A percentile compares a stretch with the other conserved stretches of the same genome.
Evolutionary conservation across 2,113 vertebrate species (phyloP).

Genomic region (Atrichornis clamosus): DNA sequence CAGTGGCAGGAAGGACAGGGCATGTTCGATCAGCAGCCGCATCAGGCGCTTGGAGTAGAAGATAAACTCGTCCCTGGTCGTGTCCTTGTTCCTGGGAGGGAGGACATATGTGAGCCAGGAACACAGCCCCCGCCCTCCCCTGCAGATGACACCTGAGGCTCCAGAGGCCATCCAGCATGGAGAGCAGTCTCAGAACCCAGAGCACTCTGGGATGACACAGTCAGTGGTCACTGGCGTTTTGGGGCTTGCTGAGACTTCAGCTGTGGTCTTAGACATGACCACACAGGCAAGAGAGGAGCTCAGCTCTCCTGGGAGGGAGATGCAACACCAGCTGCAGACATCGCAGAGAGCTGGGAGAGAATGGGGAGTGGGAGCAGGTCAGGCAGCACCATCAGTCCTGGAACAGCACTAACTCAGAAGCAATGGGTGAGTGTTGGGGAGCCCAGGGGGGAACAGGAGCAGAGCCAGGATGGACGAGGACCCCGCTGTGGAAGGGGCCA

Average conservation of each 20-base stretch:
- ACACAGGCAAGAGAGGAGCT: rapidly evolving
- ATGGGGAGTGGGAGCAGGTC: rapidly evolving
- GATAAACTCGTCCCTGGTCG: conserved; percentile 88
- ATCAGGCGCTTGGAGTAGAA: conserved; percentile 94
- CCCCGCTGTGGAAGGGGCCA: neutral
- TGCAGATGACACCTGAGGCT: rapidly evolving
- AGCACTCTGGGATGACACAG: neutral
- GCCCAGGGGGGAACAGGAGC: rapidly evolving
- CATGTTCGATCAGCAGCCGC: conserved; percentile 88
- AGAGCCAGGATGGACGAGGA: rapidly evolving
- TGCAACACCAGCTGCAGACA: neutral
- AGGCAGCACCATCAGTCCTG: rapidly evolving
- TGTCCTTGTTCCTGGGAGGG: conserved; percentile 85
- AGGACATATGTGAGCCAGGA: rapidly evolving
- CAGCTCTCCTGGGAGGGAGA: neutral
- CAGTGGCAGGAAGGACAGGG: conserved; percentile 87
- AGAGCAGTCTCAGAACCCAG: neutral
- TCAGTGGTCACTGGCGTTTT: neutral
- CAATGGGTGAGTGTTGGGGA: neutral
- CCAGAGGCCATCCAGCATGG: neutral
- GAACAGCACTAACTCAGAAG: neutral
- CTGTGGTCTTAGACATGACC: neutral
- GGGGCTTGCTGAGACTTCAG: neutral
- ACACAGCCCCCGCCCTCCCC: neutral
- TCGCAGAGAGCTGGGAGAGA: neutral